Conservation (phyloP, 2,888 invertebrate genomes). For the Balanococcus diminutus region DNA sequence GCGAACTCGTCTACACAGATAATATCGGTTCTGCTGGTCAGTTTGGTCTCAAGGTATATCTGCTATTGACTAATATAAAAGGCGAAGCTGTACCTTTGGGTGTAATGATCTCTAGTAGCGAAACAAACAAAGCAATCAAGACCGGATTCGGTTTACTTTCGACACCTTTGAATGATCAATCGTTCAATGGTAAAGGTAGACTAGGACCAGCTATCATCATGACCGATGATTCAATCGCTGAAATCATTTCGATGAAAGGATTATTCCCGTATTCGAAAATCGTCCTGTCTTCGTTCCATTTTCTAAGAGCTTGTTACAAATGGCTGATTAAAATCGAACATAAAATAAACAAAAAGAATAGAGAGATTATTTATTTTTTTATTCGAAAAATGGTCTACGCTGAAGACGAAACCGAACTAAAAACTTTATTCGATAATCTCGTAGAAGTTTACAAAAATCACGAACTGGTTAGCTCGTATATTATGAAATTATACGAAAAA, state of each 20-base stretch:
- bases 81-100: neutral
- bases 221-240: neutral
- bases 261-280: constrained; percentile 2
- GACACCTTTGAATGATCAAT: neutral
- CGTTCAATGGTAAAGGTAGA: neutral
- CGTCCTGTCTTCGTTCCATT: neutral
- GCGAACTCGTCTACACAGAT: neutral
- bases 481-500: neutral
- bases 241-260: neutral
- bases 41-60: neutral
- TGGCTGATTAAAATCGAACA: neutral
- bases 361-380: neutral
- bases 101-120: neutral
- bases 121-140: neutral
- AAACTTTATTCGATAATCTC: neutral
- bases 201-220: neutral
- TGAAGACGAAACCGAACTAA: neutral
- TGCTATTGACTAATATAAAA: neutral
- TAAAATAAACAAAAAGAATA: neutral
- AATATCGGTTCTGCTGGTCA: neutral
- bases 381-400: neutral
- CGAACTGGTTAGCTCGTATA: neutral
- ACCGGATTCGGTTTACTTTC: neutral
- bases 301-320: neutral
- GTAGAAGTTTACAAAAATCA: neutral